phyloP scores from a whole-genome alignment of 2,113 vertebrate genomes.

The Mellivora capensis region DNA sequence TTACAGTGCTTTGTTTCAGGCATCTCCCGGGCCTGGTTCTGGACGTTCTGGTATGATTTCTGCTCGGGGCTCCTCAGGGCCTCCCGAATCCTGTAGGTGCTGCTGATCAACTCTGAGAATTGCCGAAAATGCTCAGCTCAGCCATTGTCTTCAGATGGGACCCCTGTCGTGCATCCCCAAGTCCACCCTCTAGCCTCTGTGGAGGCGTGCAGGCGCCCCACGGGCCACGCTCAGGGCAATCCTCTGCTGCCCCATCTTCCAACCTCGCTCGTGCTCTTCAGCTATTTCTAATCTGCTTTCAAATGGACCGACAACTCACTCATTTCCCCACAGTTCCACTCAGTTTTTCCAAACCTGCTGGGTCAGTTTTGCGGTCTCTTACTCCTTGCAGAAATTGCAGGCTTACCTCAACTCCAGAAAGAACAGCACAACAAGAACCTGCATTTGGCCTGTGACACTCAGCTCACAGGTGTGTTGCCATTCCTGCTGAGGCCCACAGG shows the following conservation, averaged over 20 bases:
- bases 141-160: not conserved
- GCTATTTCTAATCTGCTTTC: conserved; percentile 22
- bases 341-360: conserved; percentile 44
- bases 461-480: not conserved
- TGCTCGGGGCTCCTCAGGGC: not conserved
- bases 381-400: not conserved
- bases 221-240: not conserved
- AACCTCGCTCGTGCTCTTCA: not conserved
- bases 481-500: not conserved
- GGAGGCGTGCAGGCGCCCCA: not conserved
- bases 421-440: not conserved
- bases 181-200: not conserved
- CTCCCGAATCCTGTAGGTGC: not conserved
- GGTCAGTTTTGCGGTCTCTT: conserved; percentile 32
- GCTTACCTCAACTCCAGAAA: not conserved
- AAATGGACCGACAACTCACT: not conserved
- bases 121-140: not conserved
- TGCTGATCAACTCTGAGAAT: not conserved
- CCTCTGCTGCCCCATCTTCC: not conserved
- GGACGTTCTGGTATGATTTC: not conserved
- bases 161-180: not conserved
- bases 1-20: not conserved
- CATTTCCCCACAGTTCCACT: not conserved
- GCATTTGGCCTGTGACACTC: not conserved
- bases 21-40: not conserved